These are phyloP conservation scores for Jacana jacana DNA, from an alignment of 2,113 vertebrate genomes.

Conservation along the genomic window DNA sequence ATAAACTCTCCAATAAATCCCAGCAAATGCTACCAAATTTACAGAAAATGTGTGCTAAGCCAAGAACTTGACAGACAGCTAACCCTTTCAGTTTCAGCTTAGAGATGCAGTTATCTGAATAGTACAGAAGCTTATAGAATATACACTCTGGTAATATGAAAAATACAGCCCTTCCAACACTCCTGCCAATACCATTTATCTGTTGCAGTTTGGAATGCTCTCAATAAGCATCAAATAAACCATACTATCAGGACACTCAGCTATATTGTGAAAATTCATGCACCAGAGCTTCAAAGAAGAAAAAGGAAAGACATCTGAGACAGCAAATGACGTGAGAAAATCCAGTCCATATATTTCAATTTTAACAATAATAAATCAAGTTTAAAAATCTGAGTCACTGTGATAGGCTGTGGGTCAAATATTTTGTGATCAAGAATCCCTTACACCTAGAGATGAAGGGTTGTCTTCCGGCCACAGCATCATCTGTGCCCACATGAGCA, in stretches of 20 bases:
- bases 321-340: not conserved
- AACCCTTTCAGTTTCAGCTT: conserved; percentile 12
- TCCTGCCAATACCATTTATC: not conserved
- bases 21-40: conserved; percentile 26
- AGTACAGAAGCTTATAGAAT: conserved; percentile 17
- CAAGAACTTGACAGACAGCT: conserved; percentile 16
- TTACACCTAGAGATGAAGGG: not conserved
- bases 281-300: not conserved
- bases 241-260: not conserved
- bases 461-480: not conserved
- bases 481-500: not conserved
- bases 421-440: not conserved
- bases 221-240: conserved; percentile 13
- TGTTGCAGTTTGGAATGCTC: not conserved
- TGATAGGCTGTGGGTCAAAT: not conserved
- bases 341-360: not conserved
- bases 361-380: not conserved
- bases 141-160: not conserved
- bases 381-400: not conserved
- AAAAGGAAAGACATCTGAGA: not conserved
- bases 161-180: not conserved
- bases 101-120: conserved; percentile 37
- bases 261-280: not conserved
- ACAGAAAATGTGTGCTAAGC: conserved; percentile 37
- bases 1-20: conserved; percentile 49